Base-by-base conservation (phyloP, 1,140 invertebrate genomes). In the Aphelenchoides fujianensis region DNA sequence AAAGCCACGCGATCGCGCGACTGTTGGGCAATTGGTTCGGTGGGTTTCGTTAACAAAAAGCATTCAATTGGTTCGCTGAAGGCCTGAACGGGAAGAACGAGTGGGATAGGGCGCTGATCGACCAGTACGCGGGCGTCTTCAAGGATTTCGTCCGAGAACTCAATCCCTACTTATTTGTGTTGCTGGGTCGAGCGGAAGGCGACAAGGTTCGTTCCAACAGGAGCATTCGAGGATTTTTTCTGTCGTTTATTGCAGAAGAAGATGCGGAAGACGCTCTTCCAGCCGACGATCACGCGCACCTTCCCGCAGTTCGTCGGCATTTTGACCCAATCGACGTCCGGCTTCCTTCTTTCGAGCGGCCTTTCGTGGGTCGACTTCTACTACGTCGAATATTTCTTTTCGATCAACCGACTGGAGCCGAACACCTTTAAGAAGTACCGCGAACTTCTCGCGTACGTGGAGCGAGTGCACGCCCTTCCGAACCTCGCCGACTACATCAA, bases 371-470 rank as follows among this genome's bases (percentile, higher is more conserved):
- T 66, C 1, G 63, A 66, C 3, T 66, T 66, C 63, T 35, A 36
- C 32, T 66, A 66, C 3, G 63, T 66, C 1, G 63, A 66, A 66
- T 66, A 66, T 3, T 32, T 66, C 36, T 12, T 37, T 12, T 66
- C 63, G 19, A 16, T 66, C 36, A 34, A 37, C 19, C 37, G 53
- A 27, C 31, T 66, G 16, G 63, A 66, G 34, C 32, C 63, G 16
- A 66, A 66, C 31, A 30, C 28, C 2, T 66, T 66, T 66, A 66
- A 66, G 36, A 66, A 66, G 32, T 66, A 66, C 3, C 63, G 63
- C 1, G 63, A 66, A 30, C 31, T 66, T 12, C 32, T 66, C 0
- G 36, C 36, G 27, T 66, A 34, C 31, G 16, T 36, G 12, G 63
- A 66, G 32, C 16, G 36, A 37, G 63, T 66, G 12, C 63, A 66